Percentiles rank a stretch among this genome's conserved stretches.
Conservation (phyloP, 2,113 vertebrate genomes). For the Anolis carolinensis region DNA sequence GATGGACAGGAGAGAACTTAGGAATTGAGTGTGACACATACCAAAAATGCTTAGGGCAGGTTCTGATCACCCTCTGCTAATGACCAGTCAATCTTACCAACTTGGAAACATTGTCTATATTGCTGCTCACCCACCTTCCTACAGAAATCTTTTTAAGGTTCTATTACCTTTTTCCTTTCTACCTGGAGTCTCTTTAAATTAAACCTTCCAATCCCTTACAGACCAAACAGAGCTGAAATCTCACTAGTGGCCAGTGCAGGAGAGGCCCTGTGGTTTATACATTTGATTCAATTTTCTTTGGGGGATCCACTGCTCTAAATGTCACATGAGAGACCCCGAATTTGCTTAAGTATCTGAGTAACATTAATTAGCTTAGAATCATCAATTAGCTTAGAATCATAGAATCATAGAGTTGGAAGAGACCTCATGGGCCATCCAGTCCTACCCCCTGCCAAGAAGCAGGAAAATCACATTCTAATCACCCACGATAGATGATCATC, state of each 20-base stretch:
- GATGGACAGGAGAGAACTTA: neutral
- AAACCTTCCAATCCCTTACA: neutral
- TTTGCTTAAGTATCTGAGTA: neutral
- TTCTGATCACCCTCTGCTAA: neutral
- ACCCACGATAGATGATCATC: no score
- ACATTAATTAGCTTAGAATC: conserved; percentile 9
- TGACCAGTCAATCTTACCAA: neutral
- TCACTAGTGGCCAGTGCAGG: neutral
- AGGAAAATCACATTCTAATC: no score
- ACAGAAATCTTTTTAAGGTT: neutral
- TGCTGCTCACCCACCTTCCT: neutral
- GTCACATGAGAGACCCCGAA: neutral
- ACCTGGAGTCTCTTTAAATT: neutral
- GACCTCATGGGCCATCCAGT: no score
- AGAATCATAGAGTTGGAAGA: no score
- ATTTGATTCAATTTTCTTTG: conserved; percentile 13
- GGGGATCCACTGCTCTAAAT: conserved; percentile 3
- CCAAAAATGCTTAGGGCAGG: neutral
- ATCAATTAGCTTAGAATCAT: no score
- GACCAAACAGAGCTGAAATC: neutral
- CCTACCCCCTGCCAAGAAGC: no score
- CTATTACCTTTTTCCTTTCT: neutral
- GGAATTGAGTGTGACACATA: neutral
- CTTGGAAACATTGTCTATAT: neutral
- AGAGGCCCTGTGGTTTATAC: neutral